phyloP scores from a whole-genome alignment of 2,797 vertebrate species.

The Eulemur mongoz region DNA sequence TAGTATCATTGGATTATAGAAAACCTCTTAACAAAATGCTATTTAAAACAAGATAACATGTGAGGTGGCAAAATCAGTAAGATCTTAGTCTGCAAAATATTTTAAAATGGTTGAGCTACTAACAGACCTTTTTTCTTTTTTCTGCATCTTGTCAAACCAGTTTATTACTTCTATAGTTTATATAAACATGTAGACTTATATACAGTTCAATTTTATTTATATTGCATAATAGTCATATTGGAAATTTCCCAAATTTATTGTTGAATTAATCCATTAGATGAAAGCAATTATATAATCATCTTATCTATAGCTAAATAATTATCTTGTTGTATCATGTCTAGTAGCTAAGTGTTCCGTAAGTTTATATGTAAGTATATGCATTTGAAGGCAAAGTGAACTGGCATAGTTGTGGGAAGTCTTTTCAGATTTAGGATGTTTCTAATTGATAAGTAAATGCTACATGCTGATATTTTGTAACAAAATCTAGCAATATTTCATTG shows the following conservation, averaged over 20 bases:
- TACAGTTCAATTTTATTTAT: conserved; percentile 58
- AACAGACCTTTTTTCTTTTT: conserved; percentile 39
- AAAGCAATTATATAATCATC: background rate
- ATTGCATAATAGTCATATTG: conserved; percentile 33
- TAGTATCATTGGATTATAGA: background rate
- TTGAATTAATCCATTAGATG: conserved; percentile 31
- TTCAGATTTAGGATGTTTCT: background rate
- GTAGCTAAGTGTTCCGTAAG: background rate
- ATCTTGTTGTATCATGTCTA: background rate
- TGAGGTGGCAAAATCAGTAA: background rate
- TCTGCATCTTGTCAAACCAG: conserved; percentile 40
- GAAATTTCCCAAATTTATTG: conserved; percentile 13
- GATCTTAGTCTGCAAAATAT: background rate
- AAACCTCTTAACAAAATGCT: background rate
- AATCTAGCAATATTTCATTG: conserved; percentile 33
- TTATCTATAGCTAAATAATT: background rate
- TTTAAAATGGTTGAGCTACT: conserved; percentile 13
- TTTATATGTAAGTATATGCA: background rate
- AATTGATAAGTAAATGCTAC: background rate
- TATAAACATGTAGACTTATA: conserved; percentile 2
- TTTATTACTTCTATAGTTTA: conserved; percentile 49
- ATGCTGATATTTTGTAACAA: background rate
- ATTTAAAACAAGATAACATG: background rate
- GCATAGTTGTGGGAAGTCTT: background rate
- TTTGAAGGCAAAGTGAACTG: background rate